Conservation (phyloP, 1,140 invertebrate species). For the Caenorhabditis briggsae region DNA sequence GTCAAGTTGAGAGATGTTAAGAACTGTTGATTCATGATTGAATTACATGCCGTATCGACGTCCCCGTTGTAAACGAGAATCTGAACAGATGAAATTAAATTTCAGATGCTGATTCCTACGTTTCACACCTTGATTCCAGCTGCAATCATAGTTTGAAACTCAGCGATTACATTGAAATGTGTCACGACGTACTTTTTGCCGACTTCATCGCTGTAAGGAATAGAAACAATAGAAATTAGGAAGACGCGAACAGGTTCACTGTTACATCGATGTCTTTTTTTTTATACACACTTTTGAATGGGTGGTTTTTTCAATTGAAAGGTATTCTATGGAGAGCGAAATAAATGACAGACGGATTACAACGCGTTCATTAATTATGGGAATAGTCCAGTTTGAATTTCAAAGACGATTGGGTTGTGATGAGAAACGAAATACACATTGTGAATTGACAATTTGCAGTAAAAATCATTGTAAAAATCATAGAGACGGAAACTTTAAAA, state of each 20-base stretch:
- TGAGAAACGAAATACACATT: too few species aligned
- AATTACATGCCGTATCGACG: constrained; percentile 59
- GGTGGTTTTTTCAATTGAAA: not conserved
- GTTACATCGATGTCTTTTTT: constrained; percentile 15
- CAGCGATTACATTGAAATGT: constrained; percentile 43
- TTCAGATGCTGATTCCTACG: not conserved
- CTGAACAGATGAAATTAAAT: constrained; percentile 8
- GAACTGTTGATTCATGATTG: constrained; percentile 56
- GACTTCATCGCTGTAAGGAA: constrained; percentile 57
- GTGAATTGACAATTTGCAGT: too few species aligned
- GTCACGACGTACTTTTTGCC: not conserved
- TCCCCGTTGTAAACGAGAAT: constrained; percentile 59
- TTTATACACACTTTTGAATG: constrained; percentile 24
- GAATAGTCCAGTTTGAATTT: constrained; percentile 1
- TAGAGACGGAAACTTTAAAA: too few species aligned
- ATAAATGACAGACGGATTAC: not conserved
- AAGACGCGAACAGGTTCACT: constrained; percentile 26
- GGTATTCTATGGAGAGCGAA: not conserved
- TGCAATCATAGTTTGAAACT: constrained; percentile 48
- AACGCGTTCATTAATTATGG: constrained; percentile 3
- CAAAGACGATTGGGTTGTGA: too few species aligned
- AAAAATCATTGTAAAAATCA: too few species aligned
- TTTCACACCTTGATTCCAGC: constrained; percentile 59
- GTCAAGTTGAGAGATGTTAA: constrained; percentile 56
- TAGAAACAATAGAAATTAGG: constrained; percentile 25